Base-by-base conservation (phyloP, 2,113 vertebrate species). In the Chaenogobius annularis region DNA sequence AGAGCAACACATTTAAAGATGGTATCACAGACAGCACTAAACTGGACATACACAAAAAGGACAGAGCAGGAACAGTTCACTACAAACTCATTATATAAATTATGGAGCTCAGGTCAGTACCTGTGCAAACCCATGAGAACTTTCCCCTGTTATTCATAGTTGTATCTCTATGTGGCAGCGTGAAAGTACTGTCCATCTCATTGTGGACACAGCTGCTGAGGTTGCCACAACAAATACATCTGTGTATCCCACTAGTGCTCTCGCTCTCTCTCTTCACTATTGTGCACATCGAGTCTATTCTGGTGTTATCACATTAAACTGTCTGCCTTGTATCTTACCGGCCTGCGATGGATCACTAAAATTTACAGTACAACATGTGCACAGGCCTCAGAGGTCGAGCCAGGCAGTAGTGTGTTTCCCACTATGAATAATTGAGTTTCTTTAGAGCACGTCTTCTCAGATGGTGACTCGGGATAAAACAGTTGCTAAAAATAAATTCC, bases 191-290 rank as follows among this genome's bases (percentile, higher is more conserved):
- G 61, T n/a, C 46, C 46, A 54, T 66, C 52, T 73, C 15, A 54
- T 43, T 67, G 44, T 66, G 48, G 55, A 35, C 0, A 3, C 7
- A 50, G 22, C 78, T 80, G 71, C 15, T 35, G 54, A 20, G n/a
- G 82, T 90, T 85, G 68, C 73, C 85, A 90, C 79, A 88, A 75
- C 82, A 91, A 90, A 90, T 75, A 71, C 10, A 80, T 66, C 70
- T 54, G 19, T 74, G 14, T 2, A 1, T 64, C 8, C 62, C 46
- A 35, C 52, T 1, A 66, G 56, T 35, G 66, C n/a, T n/a, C n/a
- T n/a, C n/a, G 56, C 59, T 47, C 19, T 56, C 47, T 66, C 50
- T 23, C 20, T 54, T 26, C 4, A 20, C 55, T 37, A 13, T 73
- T 75, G 13, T n/a, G 11, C 54, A 69, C 0, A 23, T 26, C 23